Evolutionary conservation across 2,797 vertebrate genomes (phyloP).

Genomic region (Helarctos malayanus): DNA sequence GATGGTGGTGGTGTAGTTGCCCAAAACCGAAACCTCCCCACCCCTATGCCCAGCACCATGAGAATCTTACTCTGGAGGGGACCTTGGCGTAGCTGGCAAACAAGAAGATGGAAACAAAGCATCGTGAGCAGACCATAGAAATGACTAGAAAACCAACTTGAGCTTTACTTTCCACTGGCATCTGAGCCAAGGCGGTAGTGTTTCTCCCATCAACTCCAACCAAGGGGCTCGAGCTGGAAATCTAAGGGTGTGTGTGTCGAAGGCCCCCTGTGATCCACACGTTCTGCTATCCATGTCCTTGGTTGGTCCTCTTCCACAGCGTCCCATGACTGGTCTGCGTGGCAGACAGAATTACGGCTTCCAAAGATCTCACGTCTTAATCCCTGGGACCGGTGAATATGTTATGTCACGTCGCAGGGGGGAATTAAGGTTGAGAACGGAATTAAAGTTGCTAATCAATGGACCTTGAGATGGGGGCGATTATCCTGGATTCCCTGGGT

Average conservation of each 20-base stretch:
- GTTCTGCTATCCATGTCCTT: background rate
- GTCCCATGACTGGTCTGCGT: background rate
- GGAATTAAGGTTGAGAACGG: background rate
- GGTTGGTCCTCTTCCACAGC: accelerated
- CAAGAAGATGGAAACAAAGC: background rate
- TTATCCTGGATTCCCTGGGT: background rate
- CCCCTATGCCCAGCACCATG: accelerated
- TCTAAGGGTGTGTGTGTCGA: background rate
- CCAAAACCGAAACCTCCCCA: background rate
- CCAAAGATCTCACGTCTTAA: too few relatives aligned
- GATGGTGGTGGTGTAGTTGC: background rate
- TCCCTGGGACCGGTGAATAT: background rate
- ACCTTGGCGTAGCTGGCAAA: background rate
- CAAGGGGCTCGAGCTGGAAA: background rate
- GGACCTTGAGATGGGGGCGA: background rate
- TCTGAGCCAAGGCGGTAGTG: background rate
- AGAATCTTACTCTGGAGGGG: background rate
- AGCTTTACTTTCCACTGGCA: background rate
- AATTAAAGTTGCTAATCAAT: background rate
- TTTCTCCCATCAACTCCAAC: background rate
- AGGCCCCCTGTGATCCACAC: accelerated
- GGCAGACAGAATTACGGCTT: background rate
- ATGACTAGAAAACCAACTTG: background rate
- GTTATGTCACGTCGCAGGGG: background rate
- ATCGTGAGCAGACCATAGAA: background rate